Evolutionary conservation across 1,140 invertebrate species (phyloP).

Genomic region (Drosophila saltans): DNA sequence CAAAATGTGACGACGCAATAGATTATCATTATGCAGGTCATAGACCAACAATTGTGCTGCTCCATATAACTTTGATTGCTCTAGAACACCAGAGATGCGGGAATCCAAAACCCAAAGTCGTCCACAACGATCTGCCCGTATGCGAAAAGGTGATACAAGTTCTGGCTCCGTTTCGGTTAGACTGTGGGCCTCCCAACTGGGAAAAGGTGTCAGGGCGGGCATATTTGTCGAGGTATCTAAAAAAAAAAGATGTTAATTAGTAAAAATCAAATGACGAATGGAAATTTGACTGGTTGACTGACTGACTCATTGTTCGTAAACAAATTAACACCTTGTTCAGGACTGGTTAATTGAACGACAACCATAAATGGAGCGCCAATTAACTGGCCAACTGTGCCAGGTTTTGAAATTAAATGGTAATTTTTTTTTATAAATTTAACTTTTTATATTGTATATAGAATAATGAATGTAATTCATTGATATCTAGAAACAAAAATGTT

Average conservation of each 20-base stretch:
- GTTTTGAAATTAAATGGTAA: not conserved
- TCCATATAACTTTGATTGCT: conserved; percentile 83
- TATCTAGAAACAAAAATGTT: too few species aligned
- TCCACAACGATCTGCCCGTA: conserved; percentile 89
- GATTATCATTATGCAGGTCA: conserved; percentile 88
- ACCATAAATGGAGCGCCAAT: not conserved
- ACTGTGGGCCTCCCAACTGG: conserved; percentile 89
- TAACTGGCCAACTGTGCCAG: not conserved
- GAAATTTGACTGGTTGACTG: not conserved
- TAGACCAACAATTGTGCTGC: conserved; percentile 88
- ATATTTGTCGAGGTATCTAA: conserved; percentile 87
- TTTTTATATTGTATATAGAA: not conserved
- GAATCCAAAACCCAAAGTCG: conserved; percentile 91
- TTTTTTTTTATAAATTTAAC: not conserved
- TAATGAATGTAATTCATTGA: too few species aligned
- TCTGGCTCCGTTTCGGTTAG: conserved; percentile 85
- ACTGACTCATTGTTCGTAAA: not conserved
- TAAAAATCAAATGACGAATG: not conserved
- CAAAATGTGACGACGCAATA: conserved; percentile 86
- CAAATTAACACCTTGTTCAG: not conserved
- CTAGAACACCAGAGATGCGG: conserved; percentile 87
- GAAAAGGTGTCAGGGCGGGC: conserved; percentile 88
- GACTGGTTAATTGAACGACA: not conserved
- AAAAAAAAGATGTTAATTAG: not conserved
- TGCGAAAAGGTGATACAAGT: conserved; percentile 89